These are phyloP conservation scores for Australoheros scitulus DNA, from an alignment of 2,113 vertebrate species.

Conservation along the genomic window DNA sequence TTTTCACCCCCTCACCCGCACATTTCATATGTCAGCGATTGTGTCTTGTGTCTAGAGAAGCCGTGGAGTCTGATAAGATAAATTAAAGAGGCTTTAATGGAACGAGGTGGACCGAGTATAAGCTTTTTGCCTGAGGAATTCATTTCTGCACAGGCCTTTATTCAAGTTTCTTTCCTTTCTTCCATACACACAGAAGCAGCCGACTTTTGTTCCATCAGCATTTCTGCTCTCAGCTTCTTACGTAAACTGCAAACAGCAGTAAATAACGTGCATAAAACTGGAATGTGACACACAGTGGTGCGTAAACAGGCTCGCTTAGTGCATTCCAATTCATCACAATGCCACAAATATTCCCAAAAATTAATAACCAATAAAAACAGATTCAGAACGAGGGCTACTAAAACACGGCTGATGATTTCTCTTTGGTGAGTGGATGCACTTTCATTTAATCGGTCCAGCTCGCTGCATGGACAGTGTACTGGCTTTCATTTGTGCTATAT, in stretches of 20 bases:
- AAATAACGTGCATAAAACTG: background rate
- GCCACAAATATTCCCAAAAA: background rate
- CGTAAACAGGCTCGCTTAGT: background rate
- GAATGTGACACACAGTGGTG: background rate
- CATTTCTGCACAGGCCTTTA: background rate
- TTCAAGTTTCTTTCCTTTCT: background rate
- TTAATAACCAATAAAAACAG: fast-evolving
- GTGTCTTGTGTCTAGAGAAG: slow-evolving; percentile 34
- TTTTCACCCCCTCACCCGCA: background rate
- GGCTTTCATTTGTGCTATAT: background rate
- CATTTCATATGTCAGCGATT: slow-evolving; percentile 7
- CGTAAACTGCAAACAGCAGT: background rate
- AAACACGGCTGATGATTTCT: background rate
- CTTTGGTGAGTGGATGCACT: background rate
- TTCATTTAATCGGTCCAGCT: background rate
- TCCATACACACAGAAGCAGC: slow-evolving; percentile 8
- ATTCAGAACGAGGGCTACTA: background rate
- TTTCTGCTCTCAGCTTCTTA: background rate
- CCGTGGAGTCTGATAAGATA: slow-evolving; percentile 23
- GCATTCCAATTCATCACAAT: too few species aligned
- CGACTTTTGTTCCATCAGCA: background rate
- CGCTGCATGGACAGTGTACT: background rate
- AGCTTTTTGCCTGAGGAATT: slow-evolving; percentile 31
- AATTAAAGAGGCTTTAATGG: slow-evolving; percentile 40
- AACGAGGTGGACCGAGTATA: slow-evolving; percentile 1